Conservation (phyloP, 2,113 vertebrate genomes). For the Spilogale gracilis region DNA sequence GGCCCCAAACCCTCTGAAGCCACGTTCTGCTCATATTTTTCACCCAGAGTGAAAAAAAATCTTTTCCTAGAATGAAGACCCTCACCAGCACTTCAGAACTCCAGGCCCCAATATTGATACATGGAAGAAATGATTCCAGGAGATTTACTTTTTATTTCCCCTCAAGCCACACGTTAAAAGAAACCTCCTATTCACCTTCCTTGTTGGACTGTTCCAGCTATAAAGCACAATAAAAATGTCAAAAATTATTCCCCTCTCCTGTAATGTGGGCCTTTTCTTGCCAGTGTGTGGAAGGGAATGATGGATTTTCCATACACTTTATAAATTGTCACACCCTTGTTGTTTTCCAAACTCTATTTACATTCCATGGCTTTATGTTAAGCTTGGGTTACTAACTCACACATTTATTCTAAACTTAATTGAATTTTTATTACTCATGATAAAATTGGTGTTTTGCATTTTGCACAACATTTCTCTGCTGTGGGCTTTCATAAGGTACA, state of each 20-base stretch:
- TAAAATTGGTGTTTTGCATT: conserved; percentile 80
- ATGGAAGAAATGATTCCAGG: conserved; percentile 13
- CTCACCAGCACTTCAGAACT: neutral
- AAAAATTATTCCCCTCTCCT: conserved; percentile 63
- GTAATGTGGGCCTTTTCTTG: conserved; percentile 42
- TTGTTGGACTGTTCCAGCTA: neutral
- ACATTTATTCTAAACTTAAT: conserved; percentile 79
- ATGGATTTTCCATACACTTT: conserved; percentile 71
- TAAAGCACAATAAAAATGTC: conserved; percentile 70
- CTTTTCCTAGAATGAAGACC: neutral
- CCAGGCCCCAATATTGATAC: neutral
- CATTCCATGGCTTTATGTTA: conserved; percentile 71
- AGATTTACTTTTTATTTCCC: conserved; percentile 14
- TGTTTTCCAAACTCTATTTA: conserved; percentile 78
- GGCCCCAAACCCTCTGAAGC: neutral
- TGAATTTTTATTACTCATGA: conserved; percentile 82
- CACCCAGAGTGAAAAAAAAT: neutral
- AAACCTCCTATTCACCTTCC: neutral
- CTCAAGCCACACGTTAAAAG: neutral
- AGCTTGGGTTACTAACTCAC: conserved; percentile 75
- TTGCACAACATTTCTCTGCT: conserved; percentile 75
- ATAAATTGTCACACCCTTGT: conserved; percentile 76
- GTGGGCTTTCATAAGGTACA: conserved; percentile 62
- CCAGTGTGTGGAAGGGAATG: conserved; percentile 48
- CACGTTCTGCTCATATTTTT: neutral